Evolutionary conservation across 2,797 vertebrate genomes (phyloP), one percentile per base, ranked within the genome.

Genomic region (Malacoctenus gilli): DNA sequence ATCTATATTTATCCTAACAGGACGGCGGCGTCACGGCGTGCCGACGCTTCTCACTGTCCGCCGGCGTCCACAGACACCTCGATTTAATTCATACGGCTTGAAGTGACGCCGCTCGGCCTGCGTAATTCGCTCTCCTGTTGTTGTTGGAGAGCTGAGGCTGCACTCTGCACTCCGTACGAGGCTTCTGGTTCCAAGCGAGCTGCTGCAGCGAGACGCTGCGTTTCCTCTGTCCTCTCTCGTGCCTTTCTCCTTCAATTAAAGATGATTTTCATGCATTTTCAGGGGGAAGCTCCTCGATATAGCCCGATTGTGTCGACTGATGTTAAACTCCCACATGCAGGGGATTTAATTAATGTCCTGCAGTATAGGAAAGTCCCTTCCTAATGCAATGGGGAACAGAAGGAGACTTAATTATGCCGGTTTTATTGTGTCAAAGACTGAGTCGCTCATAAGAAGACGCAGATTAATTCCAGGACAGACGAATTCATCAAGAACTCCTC

Each of bases 1-100:
- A 47, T 66, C 63, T 64, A 28, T 70, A 58, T 73, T 73, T 64
- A 68, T 71, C 28, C 36, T n/a, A 51, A 23, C 19, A 28, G 36
- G 46, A 28, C 31, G 59, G 68, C 42, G 51, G 55, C 3, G 1
- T 30, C 46, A 48, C 38, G 22, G 52, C 0, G 9, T 20, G 40
- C 36, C 47, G 36, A 8, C 62, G 14, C 39, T 46, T 31, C 30
- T 1, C 23, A 2, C 36, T 21, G 60, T 48, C 14, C 2, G 35
- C 46, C 54, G 64, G 34, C 54, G 20, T 0, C 39, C 38, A 25
- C 32, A 31, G 55, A 22, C 40, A 41, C 41, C 15, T 43, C 40
- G 0, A 64, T 23, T 64, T 47, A 35, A 8, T 10, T 25, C 32
- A 5, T n/a, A 6, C 9, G 13, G 7, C 52, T 54, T 30, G 22